A percentile compares a stretch with the other conserved stretches of the same genome.
These are phyloP conservation scores for Daubentonia madagascariensis DNA, from an alignment of 2,113 vertebrate species.

Conservation along the genomic window DNA sequence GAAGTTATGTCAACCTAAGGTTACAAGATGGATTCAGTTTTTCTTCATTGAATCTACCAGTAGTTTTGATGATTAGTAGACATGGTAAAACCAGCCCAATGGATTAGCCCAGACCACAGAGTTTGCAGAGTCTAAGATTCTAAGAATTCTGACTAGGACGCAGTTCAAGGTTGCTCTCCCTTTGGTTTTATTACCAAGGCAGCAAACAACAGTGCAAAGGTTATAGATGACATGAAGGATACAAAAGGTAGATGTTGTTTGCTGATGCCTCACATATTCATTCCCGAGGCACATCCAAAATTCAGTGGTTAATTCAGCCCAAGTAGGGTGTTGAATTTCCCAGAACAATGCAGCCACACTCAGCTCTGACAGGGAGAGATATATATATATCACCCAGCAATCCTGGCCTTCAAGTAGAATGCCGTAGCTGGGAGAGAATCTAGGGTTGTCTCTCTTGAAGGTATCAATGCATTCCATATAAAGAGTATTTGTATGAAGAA, in stretches of 20 bases:
- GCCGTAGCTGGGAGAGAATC: neutral
- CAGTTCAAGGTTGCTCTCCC: neutral
- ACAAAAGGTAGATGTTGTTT: neutral
- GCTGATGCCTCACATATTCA: neutral
- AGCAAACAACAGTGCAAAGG: neutral
- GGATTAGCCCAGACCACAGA: neutral
- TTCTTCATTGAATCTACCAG: neutral
- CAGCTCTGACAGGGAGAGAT: neutral
- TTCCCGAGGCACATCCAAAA: too few relatives aligned
- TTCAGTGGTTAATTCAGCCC: neutral
- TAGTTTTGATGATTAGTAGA: neutral
- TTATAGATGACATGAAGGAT: neutral
- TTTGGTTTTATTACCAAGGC: neutral
- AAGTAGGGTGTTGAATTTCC: neutral
- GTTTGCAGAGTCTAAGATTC: neutral
- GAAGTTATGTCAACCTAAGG: neutral
- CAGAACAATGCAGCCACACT: neutral
- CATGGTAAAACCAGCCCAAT: neutral
- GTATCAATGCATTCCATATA: neutral
- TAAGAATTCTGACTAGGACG: constrained; percentile 9
- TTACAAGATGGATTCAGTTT: neutral
- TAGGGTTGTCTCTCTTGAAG: neutral
- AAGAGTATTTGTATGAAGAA: neutral
- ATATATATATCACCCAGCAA: neutral
- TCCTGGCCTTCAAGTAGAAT: neutral